phyloP scores from a whole-genome alignment of 1,140 invertebrate genomes.

The Cherax destructor region DNA sequence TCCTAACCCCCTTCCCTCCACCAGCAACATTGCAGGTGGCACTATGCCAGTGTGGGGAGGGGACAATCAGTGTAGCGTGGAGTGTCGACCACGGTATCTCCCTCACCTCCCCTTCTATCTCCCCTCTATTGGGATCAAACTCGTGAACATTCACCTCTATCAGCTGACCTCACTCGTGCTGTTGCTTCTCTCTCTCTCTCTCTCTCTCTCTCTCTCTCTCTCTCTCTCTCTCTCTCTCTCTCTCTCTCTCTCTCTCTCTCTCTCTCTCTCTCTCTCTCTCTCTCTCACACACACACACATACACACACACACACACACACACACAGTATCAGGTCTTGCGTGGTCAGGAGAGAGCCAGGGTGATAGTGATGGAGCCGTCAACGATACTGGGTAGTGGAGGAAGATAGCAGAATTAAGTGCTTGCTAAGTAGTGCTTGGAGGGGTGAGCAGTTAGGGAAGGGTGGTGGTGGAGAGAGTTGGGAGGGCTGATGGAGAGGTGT shows the following conservation, averaged over 20 bases:
- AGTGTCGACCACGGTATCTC: neutral
- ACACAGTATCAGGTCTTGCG: no score
- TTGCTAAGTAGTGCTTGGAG: no score
- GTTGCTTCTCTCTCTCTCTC: neutral
- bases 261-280: neutral
- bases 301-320: no score
- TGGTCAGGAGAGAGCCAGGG: no score
- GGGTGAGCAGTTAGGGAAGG: neutral
- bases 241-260: neutral
- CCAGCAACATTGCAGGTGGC: no score
- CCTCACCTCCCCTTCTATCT: neutral
- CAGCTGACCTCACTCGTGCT: neutral
- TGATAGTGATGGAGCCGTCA: neutral
- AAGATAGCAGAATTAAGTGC: no score
- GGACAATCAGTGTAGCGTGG: no score
- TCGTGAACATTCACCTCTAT: neutral
- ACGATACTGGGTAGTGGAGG: neutral
- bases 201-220: neutral
- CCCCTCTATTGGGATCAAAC: conserved; percentile 5
- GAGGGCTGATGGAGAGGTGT: neutral
- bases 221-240: neutral
- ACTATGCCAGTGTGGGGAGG: no score
- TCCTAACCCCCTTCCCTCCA: no score
- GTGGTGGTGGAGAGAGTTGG: neutral
- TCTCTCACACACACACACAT: neutral